Base-by-base conservation (phyloP, 2,797 vertebrate species). In the Erpetoichthys calabaricus region DNA sequence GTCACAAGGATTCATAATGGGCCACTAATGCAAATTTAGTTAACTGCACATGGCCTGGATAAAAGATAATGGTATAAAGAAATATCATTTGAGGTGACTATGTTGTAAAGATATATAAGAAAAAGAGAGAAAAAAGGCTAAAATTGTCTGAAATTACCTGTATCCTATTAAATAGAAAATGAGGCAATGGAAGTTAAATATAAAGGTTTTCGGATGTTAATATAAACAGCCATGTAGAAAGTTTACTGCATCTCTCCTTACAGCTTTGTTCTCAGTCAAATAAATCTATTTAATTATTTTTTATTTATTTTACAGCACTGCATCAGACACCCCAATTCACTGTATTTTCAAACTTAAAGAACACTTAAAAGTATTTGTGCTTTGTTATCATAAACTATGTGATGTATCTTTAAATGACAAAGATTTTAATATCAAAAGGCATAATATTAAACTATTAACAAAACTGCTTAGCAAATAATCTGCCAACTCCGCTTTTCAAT, bases 1-100 rank as follows among this genome's bases (percentile, higher is more conserved):
- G 83, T 84, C 85, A 83, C 78, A 82, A 80, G 82, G 82, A 83
- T 84, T 86, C 82, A 82, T 83, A 84, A 84, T 85, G 78, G 79
- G 74, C 75, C 79, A 76, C 79, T 83, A 85, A 85, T 86, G 81
- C 79, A 80, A 82, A 84, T 81, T 80, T 71, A 70, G 69, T 78
- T 79, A 73, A 64, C 73, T 58, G 64, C 68, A 69, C 73, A 70
- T 76, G 74, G 75, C 75, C 83, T 76, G 64, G 74, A 76, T 73
- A 77, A 84, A 76, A 75, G 85, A 84, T 86, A 82, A 86, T 85
- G 85, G 83, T 77, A 62, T 58, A 62, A 67, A 67, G 77, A 78
- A 82, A 80, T 77, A 78, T 74, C 78, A 80, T 75, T 76, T 70
- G 68, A 77, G 60, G 73, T 76, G 80, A 82, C 78, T 74, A 81